A percentile compares a stretch with the other conserved stretches of the same genome.
phyloP scores from a whole-genome alignment of 2,797 vertebrate genomes.

The Diplodus sargus region DNA sequence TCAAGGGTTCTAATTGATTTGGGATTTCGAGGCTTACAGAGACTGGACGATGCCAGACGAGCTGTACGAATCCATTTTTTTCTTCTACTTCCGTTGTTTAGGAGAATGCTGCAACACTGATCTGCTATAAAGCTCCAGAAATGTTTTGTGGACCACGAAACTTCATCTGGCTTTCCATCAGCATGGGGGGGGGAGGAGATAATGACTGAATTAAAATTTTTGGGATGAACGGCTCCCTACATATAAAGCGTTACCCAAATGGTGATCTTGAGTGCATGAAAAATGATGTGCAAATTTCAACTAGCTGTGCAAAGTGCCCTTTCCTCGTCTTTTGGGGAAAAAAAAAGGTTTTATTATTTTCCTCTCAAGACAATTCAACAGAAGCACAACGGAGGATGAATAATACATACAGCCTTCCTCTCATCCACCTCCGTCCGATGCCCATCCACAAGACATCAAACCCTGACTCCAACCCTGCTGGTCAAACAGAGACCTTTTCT shows the following conservation, averaged over 20 bases:
- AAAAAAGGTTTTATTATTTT: background rate
- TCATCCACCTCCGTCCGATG: background rate
- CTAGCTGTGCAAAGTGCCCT: background rate
- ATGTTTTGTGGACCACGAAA: too few relatives aligned
- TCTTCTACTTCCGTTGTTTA: too few relatives aligned
- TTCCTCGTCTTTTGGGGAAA: background rate
- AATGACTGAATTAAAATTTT: too few relatives aligned
- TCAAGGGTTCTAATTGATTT: too few relatives aligned
- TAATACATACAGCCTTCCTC: background rate
- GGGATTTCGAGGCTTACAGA: too few relatives aligned
- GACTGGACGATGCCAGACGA: too few relatives aligned
- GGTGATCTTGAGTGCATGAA: background rate
- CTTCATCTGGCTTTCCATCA: too few relatives aligned
- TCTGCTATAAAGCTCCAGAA: too few relatives aligned
- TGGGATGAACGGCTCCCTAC: too few relatives aligned
- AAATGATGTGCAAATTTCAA: background rate
- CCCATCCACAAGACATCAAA: background rate
- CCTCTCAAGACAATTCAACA: background rate
- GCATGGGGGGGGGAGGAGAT: too few relatives aligned
- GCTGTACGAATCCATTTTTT: too few relatives aligned
- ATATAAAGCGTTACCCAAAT: background rate
- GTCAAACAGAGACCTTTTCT: background rate
- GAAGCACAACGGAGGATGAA: background rate
- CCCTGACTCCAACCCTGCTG: background rate
- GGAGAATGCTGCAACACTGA: too few relatives aligned